Percentiles rank a stretch among this genome's conserved stretches.
Conservation (phyloP, 2,797 vertebrate species). For the Ptychadena robeensis region DNA sequence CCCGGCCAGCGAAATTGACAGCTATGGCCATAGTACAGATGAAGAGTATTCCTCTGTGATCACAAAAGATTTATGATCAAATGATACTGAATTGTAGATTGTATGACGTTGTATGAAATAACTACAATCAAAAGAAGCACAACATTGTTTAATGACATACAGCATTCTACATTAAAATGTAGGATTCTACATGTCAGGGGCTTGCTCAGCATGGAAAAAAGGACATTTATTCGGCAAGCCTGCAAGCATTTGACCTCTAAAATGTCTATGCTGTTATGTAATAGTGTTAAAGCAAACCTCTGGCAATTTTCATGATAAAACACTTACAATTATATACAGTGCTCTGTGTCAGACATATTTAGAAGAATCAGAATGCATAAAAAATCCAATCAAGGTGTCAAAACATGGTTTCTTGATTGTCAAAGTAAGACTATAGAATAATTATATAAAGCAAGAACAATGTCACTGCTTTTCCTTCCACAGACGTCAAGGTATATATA, state of each 20-base stretch:
- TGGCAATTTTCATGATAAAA: conserved; percentile 33
- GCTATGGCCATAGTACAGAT: too few species aligned
- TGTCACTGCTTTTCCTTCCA: conserved; percentile 39
- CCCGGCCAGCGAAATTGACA: too few species aligned
- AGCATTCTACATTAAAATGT: too few species aligned
- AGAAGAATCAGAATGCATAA: conserved; percentile 26
- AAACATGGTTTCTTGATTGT: conserved; percentile 47
- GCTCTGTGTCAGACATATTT: background rate
- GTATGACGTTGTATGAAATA: too few species aligned
- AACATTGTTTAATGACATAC: too few species aligned
- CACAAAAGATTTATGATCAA: too few species aligned
- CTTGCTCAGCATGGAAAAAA: background rate
- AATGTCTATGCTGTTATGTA: background rate
- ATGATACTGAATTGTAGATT: too few species aligned
- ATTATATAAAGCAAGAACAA: conserved; percentile 32
- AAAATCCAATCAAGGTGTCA: conserved; percentile 52
- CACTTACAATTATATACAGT: conserved; percentile 11
- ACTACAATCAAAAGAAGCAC: too few species aligned
- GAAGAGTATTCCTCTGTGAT: too few species aligned
- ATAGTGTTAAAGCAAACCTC: background rate
- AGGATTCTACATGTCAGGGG: too few species aligned
- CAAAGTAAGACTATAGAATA: conserved; percentile 41
- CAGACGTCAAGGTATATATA: conserved; percentile 25
- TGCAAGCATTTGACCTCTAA: background rate
- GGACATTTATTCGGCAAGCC: background rate